phyloP scores from a whole-genome alignment of 2,888 invertebrate species.

The Selenia dentaria region DNA sequence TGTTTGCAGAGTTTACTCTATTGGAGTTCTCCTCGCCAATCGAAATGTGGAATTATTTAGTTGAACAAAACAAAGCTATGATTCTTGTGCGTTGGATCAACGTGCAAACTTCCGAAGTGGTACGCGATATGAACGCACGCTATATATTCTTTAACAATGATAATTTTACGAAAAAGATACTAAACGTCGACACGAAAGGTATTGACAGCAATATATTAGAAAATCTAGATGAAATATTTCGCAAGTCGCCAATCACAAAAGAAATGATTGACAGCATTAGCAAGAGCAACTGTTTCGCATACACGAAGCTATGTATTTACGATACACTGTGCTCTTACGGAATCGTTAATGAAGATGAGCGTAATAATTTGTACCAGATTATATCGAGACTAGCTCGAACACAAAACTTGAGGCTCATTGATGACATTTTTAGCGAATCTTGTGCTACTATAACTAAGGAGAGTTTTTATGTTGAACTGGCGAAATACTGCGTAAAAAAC shows the following conservation, averaged over 20 bases:
- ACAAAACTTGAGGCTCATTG: conserved; percentile 78
- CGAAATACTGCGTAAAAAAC: conserved; percentile 80
- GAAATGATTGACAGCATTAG: conserved; percentile 84
- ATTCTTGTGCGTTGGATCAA: conserved; percentile 86
- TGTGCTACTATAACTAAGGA: conserved; percentile 74
- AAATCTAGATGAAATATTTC: conserved; percentile 78
- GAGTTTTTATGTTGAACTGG: conserved; percentile 80
- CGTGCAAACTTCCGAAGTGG: conserved; percentile 77
- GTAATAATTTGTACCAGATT: conserved; percentile 78
- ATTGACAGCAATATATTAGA: conserved; percentile 64
- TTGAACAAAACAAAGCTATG: conserved; percentile 85
- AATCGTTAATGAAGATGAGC: conserved; percentile 85
- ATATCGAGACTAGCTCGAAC: conserved; percentile 86
- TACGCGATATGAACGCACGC: conserved; percentile 74
- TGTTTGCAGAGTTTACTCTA: conserved; percentile 79
- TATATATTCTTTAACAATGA: conserved; percentile 76
- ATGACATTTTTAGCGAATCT: conserved; percentile 80
- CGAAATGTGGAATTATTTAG: conserved; percentile 86
- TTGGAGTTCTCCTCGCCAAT: conserved; percentile 76
- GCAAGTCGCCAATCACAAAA: conserved; percentile 80
- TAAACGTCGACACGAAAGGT: conserved; percentile 72
- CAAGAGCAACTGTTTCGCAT: conserved; percentile 71
- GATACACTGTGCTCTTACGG: conserved; percentile 87
- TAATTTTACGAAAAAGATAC: conserved; percentile 67
- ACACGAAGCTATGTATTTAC: conserved; percentile 83